Base-by-base conservation (phyloP, 2,113 vertebrate genomes). In the Baryphthengus martii region DNA sequence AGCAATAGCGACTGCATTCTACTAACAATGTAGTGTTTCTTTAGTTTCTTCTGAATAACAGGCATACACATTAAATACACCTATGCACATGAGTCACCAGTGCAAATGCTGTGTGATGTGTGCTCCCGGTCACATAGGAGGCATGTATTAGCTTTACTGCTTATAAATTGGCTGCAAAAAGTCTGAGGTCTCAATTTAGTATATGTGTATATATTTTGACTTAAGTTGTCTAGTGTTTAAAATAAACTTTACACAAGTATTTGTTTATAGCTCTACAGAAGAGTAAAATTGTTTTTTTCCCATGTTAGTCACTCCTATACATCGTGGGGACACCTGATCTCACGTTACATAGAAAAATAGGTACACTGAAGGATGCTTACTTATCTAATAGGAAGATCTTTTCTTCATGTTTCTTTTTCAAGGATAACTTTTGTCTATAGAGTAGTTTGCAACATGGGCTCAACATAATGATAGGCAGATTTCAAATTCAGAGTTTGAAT, bases 61-160 rank as follows among this genome's bases (percentile, higher is more conserved):
- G 5, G 1, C 8, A 61, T 33, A 28, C 9, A 40, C 14, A 31
- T 42, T 74, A 73, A 67, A 71, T 9, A 62, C 6, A 40, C 2
- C 7, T 14, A 35, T 11, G 17, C 15, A 58, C 6, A 19, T 2
- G n/a, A 2, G 4, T 31, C 35, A 56, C 10, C 1, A 1, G 6
- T 33, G 20, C 16, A 84, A 87, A 84, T 29, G 2, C 11, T 83
- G 28, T 19, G 31, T 73, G 6, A 11, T 42, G 35, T 2, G 1
- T 19, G 8, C 23, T 74, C 21, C 52, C 39, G 59, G 26, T 75
- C 14, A 62, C 16, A 66, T 7, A 63, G 11, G 8, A 76, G 25
- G 3, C 15, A 28, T 9, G 3, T 28, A 31, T 42, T 55, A 29
- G 5, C 11, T 80, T 84, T 47, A 88, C 3, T 31, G 12, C 3